Evolutionary conservation across 2,888 invertebrate genomes (phyloP), one percentile per base, ranked within the genome.

Genomic region (Actias luna): DNA sequence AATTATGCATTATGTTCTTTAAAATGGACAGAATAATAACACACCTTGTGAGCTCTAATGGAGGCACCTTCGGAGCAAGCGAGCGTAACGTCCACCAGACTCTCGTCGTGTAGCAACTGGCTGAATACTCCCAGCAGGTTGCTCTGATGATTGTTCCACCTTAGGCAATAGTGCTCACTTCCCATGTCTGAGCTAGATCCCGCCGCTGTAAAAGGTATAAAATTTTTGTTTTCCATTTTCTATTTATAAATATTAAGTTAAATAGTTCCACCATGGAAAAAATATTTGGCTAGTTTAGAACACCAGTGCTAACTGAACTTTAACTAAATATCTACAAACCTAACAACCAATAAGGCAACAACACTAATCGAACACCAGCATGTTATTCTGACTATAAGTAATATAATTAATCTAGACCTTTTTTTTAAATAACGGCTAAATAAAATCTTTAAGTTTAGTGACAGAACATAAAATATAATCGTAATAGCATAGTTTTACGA

Each of bases 81-180:
- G 94, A 98, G 96, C 93, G 98, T 98, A 93, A 98, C 98, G 96
- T 98, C 98, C 90, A 98, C 98, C 94, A 98, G 95, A 94, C 97
- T 97, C 94, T 98, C 97, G 95, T 97, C 97, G 94, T 97, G 97
- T 90, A 98, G 95, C 94, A 98, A 95, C 95, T 97, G 97, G 95
- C 97, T 97, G 95, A 98, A 98, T 93, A 98, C 97, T 94, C 97
- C 97, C 95, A 98, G 96, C 95, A 98, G 96, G 96, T 98, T 98
- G 95, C 97, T 97, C 95, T 97, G 97, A 97, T 98, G 98, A 97
- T 98, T 98, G 96, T 98, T 98, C 98, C 98, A 98, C 96, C 98
- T 97, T 95, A 98, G 96, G 95, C 98, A 98, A 96, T 98, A 98
- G 95, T 98, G 98, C 96, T 98, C 97, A 97, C 97, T 97, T 96